phyloP scores from a whole-genome alignment of 37 sponge, comb jelly and placozoan genomes.

The Petrosia ficiformis region DNA sequence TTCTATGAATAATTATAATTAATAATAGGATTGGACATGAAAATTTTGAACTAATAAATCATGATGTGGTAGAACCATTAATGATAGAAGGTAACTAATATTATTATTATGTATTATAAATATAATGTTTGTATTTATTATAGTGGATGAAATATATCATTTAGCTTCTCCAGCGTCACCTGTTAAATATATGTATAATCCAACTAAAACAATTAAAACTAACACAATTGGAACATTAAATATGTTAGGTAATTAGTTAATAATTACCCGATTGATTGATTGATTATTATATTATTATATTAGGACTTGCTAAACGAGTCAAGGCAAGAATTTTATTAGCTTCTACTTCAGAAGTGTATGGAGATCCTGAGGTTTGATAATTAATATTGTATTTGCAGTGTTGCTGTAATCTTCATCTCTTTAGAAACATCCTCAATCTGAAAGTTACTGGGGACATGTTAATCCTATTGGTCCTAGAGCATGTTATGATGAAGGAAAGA shows the following conservation, averaged over 20 bases:
- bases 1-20: neutral
- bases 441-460: slow-evolving; percentile 90
- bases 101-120: slow-evolving; percentile 3
- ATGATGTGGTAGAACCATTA: slow-evolving; percentile 79
- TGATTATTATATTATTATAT: too few relatives aligned
- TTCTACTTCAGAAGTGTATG: slow-evolving; percentile 96
- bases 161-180: slow-evolving; percentile 96
- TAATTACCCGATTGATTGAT: too few relatives aligned
- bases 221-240: slow-evolving; percentile 91
- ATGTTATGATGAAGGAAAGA: slow-evolving; percentile 96
- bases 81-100: slow-evolving; percentile 72
- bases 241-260: slow-evolving; percentile 87
- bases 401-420: neutral
- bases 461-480: slow-evolving; percentile 97
- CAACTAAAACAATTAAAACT: slow-evolving; percentile 83
- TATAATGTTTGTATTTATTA: neutral
- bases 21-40: slow-evolving; percentile 84
- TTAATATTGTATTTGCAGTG: neutral
- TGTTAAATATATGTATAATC: slow-evolving; percentile 95
- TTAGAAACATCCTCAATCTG: slow-evolving; percentile 86
- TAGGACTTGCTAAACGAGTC: slow-evolving; percentile 84
- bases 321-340: slow-evolving; percentile 78
- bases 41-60: slow-evolving; percentile 89
- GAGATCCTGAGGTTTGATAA: slow-evolving; percentile 52
- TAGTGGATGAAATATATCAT: slow-evolving; percentile 95